These are phyloP conservation scores for Prosapia bicincta DNA, from an alignment of 2,888 invertebrate species.

Conservation along the genomic window DNA sequence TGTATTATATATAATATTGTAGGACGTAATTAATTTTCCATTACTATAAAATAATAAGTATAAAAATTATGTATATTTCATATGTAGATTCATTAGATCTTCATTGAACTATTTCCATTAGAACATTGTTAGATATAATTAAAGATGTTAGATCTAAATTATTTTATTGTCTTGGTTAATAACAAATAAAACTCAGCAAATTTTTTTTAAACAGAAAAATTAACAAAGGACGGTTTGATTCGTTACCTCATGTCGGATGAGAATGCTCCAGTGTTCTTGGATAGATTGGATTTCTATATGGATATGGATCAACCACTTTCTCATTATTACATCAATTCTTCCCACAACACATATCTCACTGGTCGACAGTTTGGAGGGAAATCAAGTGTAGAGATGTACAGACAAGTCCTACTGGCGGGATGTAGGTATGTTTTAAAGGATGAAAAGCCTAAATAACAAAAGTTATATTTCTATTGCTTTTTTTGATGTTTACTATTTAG, in stretches of 20 bases:
- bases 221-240: conserved; percentile 94
- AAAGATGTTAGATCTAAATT: too few species aligned
- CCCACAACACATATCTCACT: conserved; percentile 91
- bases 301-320: conserved; percentile 99
- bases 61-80: too few species aligned
- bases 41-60: too few species aligned
- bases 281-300: conserved; percentile 95
- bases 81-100: too few species aligned
- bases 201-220: conserved; percentile 65
- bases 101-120: too few species aligned
- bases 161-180: not conserved
- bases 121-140: too few species aligned
- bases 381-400: conserved; percentile 98
- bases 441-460: too few species aligned
- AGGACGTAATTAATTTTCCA: too few species aligned
- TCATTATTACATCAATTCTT: conserved; percentile 99
- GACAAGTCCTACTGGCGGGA: conserved; percentile 94
- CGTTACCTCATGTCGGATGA: conserved; percentile 99
- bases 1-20: too few species aligned
- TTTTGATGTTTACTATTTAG: too few species aligned
- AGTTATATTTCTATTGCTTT: too few species aligned
- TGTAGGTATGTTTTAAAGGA: conserved; percentile 76
- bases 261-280: conserved; percentile 98
- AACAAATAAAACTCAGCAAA: too few species aligned
- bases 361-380: conserved; percentile 98